These are phyloP conservation scores for Amblyornis subalaris DNA, from an alignment of 2,113 vertebrate species.

Conservation along the genomic window DNA sequence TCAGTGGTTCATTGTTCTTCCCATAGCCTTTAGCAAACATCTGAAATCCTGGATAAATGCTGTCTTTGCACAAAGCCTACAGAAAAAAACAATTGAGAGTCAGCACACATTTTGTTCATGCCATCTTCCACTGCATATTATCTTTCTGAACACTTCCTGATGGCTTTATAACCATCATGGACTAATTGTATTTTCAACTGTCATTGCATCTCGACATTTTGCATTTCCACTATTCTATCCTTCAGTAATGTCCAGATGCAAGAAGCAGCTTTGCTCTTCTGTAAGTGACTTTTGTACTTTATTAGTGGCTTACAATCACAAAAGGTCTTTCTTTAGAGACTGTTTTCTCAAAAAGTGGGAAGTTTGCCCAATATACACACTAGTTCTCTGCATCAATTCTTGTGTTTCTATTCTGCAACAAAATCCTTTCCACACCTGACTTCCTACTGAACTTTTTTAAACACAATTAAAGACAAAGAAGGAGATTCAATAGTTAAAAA, in stretches of 20 bases:
- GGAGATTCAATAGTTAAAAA: neutral
- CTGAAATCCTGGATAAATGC: slow-evolving; percentile 91
- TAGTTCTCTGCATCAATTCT: neutral
- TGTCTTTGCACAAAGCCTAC: slow-evolving; percentile 96
- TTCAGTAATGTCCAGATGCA: neutral
- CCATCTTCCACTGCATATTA: neutral
- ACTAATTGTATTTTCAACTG: neutral
- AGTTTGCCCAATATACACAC: neutral
- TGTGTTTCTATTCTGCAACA: neutral
- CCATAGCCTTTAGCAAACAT: slow-evolving; percentile 96
- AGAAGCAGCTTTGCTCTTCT: neutral
- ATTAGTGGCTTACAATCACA: neutral
- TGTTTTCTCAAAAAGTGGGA: neutral
- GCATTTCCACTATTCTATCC: neutral
- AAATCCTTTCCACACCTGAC: neutral
- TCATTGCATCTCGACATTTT: neutral
- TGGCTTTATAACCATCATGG: neutral
- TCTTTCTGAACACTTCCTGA: neutral
- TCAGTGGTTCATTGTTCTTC: slow-evolving; percentile 96
- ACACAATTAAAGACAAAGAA: neutral
- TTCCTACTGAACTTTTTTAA: neutral
- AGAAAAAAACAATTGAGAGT: neutral
- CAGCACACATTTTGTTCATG: neutral
- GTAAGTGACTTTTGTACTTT: neutral
- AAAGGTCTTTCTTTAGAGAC: neutral